Evolutionary conservation across 2,113 vertebrate genomes (phyloP).

Genomic region (Theristicus caerulescens): DNA sequence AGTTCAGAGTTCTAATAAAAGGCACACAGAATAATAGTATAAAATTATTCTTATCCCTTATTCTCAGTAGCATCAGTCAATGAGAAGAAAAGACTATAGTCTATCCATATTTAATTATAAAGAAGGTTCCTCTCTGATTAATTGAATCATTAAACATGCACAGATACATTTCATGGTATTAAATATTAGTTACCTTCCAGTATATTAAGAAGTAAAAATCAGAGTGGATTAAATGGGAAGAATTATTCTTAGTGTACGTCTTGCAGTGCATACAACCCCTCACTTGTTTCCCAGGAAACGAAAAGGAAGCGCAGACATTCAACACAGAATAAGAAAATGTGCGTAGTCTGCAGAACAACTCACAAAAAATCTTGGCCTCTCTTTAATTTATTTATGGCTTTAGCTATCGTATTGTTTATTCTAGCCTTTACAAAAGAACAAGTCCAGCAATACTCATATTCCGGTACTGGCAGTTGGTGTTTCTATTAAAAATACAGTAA

Average conservation of each 20-base stretch:
- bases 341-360: constrained; percentile 39
- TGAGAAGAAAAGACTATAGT: constrained; percentile 60
- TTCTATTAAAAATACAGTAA: constrained; percentile 19
- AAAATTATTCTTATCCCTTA: constrained; percentile 64
- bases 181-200: constrained; percentile 73
- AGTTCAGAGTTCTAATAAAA: constrained; percentile 63
- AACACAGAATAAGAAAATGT: constrained; percentile 56
- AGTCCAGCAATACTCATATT: background rate
- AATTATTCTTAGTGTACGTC: constrained; percentile 36
- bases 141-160: constrained; percentile 74
- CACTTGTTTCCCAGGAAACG: constrained; percentile 71
- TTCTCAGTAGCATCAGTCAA: constrained; percentile 70
- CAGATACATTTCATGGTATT: constrained; percentile 69
- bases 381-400: constrained; percentile 48
- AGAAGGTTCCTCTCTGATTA: constrained; percentile 72
- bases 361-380: constrained; percentile 14
- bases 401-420: constrained; percentile 10
- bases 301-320: constrained; percentile 45
- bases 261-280: constrained; percentile 6
- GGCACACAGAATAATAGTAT: constrained; percentile 41
- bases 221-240: constrained; percentile 60
- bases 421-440: constrained; percentile 3
- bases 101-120: constrained; percentile 76
- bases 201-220: constrained; percentile 69
- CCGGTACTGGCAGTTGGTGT: background rate